phyloP scores from a whole-genome alignment of 2,888 invertebrate genomes.

The Ennomos quercinarius region DNA sequence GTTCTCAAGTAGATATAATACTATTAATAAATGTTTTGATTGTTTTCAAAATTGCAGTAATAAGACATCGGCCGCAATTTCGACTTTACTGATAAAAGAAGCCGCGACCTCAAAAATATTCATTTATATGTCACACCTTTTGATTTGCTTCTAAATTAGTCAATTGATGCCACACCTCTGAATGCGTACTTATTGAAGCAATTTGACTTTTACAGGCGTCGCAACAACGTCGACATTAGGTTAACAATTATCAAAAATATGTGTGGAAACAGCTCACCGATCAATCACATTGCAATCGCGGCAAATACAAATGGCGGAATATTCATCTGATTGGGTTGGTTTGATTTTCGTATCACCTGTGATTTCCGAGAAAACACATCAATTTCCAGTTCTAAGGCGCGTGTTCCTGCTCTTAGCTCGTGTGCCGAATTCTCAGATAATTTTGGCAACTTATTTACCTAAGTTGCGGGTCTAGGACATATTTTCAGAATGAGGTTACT shows the following conservation, averaged over 20 bases:
- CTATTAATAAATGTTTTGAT: too few species aligned
- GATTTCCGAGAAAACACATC: slow-evolving; percentile 33
- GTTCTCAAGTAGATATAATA: too few species aligned
- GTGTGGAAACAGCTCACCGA: slow-evolving; percentile 29
- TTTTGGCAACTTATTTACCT: slow-evolving; percentile 26
- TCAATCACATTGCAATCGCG: slow-evolving; percentile 34
- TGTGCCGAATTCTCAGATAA: slow-evolving; percentile 22
- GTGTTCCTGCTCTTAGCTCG: slow-evolving; percentile 12
- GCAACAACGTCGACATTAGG: slow-evolving; percentile 17
- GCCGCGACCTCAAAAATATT: slow-evolving; percentile 3
- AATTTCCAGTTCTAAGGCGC: slow-evolving; percentile 21
- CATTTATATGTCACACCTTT: slow-evolving; percentile 6
- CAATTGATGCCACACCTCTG: slow-evolving; percentile 15
- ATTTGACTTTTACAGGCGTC: slow-evolving; percentile 9
- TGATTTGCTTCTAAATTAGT: slow-evolving; percentile 23
- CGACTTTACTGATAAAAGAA: not conserved
- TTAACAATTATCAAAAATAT: slow-evolving; percentile 15
- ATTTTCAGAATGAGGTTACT: slow-evolving; percentile 21
- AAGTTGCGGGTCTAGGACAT: slow-evolving; percentile 19
- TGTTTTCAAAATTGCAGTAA: not conserved
- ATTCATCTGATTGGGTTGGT: slow-evolving; percentile 28
- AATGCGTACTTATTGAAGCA: not conserved
- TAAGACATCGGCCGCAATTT: not conserved
- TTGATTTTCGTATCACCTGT: slow-evolving; percentile 34
- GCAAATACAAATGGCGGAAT: slow-evolving; percentile 34